Evolutionary conservation across 1,140 invertebrate species (phyloP).

Genomic region (Caerostris darwini): DNA sequence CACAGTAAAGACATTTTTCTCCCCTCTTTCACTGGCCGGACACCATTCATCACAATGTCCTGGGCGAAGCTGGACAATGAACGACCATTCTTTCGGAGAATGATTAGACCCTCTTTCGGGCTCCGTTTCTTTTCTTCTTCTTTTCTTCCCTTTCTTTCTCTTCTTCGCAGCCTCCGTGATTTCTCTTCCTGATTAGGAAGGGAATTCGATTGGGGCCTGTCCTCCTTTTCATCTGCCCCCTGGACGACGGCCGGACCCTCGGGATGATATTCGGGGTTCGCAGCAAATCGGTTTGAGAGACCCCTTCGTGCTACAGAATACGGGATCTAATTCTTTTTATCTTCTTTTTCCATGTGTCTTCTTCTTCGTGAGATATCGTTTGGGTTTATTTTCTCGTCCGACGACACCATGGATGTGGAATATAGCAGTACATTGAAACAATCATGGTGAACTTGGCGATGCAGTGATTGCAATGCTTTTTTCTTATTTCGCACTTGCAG

Average conservation of each 20-base stretch:
- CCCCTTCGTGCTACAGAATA: neutral
- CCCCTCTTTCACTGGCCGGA: neutral
- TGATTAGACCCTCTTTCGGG: slow-evolving; percentile 49
- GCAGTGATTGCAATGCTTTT: neutral
- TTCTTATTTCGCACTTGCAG: no score
- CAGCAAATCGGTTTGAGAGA: neutral
- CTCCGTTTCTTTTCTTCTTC: neutral
- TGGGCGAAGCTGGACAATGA: slow-evolving; percentile 42
- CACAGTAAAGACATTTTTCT: neutral
- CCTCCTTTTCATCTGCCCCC: slow-evolving; percentile 29
- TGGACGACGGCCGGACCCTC: no score
- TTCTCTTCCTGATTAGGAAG: slow-evolving; percentile 56
- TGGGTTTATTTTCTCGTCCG: neutral
- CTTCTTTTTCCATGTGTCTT: neutral
- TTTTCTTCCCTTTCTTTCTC: neutral
- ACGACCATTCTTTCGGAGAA: slow-evolving; percentile 52
- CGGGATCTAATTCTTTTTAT: slow-evolving; percentile 14
- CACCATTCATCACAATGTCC: slow-evolving; percentile 20
- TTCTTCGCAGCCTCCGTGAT: neutral
- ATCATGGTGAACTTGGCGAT: no score
- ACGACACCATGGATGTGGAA: neutral
- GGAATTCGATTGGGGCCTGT: slow-evolving; percentile 47
- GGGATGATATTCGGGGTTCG: slow-evolving; percentile 1
- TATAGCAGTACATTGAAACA: no score
- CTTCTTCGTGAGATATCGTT: slow-evolving; percentile 13